Percentiles rank a stretch among this genome's conserved stretches.
Conservation (phyloP, 2,113 vertebrate genomes). For the Nycticryphes semicollaris region DNA sequence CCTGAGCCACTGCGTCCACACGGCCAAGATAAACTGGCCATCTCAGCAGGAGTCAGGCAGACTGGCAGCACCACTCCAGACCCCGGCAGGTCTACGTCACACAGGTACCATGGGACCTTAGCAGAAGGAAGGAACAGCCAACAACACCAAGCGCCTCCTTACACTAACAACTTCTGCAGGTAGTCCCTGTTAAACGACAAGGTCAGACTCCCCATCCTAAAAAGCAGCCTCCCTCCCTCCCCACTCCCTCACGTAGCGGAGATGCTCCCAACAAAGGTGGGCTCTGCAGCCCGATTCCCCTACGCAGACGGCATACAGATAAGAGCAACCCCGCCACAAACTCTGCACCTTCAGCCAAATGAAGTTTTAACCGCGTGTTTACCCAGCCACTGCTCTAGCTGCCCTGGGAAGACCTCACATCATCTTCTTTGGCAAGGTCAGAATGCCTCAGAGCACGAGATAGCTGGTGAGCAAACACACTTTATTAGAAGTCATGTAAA, state of each 20-base stretch:
- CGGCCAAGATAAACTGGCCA: fast-evolving
- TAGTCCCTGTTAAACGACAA: fast-evolving
- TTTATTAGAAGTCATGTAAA: slow-evolving; percentile 55
- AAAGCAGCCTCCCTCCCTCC: not conserved
- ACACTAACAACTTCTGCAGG: not conserved
- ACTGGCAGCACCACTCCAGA: fast-evolving
- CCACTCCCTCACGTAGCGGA: fast-evolving
- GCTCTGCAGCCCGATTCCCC: not conserved
- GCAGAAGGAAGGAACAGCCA: not conserved
- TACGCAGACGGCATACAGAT: not conserved
- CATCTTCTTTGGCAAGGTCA: slow-evolving; percentile 54
- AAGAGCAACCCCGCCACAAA: not conserved
- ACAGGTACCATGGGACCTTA: fast-evolving
- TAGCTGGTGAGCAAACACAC: slow-evolving; percentile 32
- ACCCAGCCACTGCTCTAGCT: slow-evolving; percentile 34
- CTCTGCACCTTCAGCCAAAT: not conserved
- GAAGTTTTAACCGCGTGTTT: slow-evolving; percentile 41
- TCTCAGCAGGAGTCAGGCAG: not conserved
- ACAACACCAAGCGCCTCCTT: not conserved
- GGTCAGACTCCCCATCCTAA: not conserved
- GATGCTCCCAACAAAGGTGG: not conserved
- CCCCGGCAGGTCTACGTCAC: not conserved
- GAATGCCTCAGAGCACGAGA: slow-evolving; percentile 32
- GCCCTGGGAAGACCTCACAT: slow-evolving; percentile 56
- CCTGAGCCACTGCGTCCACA: not conserved